Evolutionary conservation across 1,140 invertebrate genomes (phyloP), one percentile per base, ranked within the genome.

Genomic region (Cylas formicarius): DNA sequence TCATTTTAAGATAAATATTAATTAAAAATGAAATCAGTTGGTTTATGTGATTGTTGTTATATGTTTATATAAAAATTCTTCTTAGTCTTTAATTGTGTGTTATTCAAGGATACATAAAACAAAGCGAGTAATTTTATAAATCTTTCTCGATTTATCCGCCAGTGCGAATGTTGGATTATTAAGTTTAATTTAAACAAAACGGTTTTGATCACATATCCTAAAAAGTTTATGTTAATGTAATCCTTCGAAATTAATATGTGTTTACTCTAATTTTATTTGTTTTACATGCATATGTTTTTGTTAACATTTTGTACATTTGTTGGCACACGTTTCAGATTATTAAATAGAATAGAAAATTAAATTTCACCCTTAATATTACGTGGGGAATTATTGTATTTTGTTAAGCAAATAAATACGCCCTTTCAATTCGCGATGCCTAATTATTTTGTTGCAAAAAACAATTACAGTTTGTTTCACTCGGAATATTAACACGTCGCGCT

Each of bases 231-330:
- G 38, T 37, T 48, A 48, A 42, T 48, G 39, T 48, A 42, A 42
- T 48, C 39, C 39, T 37, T 42, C 39, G 39, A 36, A 48, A 48
- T 48, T 42, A 42, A 48, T 42, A 48, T 43, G 32, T 48, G 46
- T 48, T 48, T 48, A 48, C 34, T 48, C 38, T 36, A 48, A 48
- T 42, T 48, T 48, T 48, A 43, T 48, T 48, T 48, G 45, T 35
- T 48, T 41, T 48, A 43, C 39, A 43, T 37, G 21, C 39, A 37
- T 48, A 43, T 40, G 46, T 48, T 48, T 46, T 48, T 48, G 46
- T 48, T 32, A 48, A 42, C 46, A 28, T 48, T 48, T 48, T 48
- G 39, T 37, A 43, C 39, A 42, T 36, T 48, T 48, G 46, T 48
- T 42, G 32, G 46, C 39, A 43, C 46, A 48, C 46, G 46, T 48